Evolutionary conservation across 2,113 vertebrate genomes (phyloP), one percentile per base, ranked within the genome.

Genomic region (Pachyramphus minor): DNA sequence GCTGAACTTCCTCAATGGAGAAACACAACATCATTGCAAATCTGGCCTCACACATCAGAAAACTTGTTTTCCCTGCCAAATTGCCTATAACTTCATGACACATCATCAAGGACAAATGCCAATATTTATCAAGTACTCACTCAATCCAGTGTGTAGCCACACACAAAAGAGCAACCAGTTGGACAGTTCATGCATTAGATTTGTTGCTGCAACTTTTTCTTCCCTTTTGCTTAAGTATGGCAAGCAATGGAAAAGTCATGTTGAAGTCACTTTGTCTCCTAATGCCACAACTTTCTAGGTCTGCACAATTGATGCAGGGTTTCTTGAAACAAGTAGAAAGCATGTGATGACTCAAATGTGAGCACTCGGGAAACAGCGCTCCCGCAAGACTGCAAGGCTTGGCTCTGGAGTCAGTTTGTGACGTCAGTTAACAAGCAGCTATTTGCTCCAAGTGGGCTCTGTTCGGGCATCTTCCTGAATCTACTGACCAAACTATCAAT

Each of bases 61-160:
- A 95, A 92, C 52, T 72, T 85, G 16, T 41, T 64, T 75, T 77
- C 74, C 30, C 78, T 84, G 85, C 90, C 93, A 90, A 56, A 84
- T 68, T 69, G 91, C 58, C 53, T 91, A 81, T 52, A 94, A 81
- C 76, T 81, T 90, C 60, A 75, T 52, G 68, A 87, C 62, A 84
- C 83, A 62, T 90, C 76, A 74, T 30, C 19, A 35, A 60, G 92
- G 90, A 90, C 87, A 96, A 92, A 91, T 35, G 85, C 75, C 95
- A 96, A 2, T 72, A 86, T 74, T 95, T 84, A 72, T 86, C 47
- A 86, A 91, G 69, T 41, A 72, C 91, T 95, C 23, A 8, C 53
- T 68, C 49, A 87, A 60, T 67, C 37, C 91, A 62, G 45, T 37
- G 30, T 6, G n/a, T 14, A 84, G 75, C 39, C 83, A 90, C 79